A percentile compares a stretch with the other conserved stretches of the same genome.
Evolutionary conservation across 2,113 vertebrate genomes (phyloP).

Genomic region (Tonatia bakeri): DNA sequence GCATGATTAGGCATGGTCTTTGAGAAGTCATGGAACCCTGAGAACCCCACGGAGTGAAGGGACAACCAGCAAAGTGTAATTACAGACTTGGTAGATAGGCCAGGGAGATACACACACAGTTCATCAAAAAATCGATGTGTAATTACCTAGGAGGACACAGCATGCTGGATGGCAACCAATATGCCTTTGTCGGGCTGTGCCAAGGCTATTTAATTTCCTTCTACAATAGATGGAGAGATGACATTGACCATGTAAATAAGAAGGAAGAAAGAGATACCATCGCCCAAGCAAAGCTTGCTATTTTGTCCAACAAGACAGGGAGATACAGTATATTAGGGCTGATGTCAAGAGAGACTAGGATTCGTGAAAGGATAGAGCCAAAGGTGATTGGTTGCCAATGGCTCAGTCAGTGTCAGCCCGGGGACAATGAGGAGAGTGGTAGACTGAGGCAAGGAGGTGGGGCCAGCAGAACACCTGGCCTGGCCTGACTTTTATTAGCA

Average conservation of each 20-base stretch:
- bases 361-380: background rate
- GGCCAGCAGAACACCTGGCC: background rate
- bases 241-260: conserved; percentile 23
- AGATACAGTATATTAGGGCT: background rate
- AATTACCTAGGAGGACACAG: conserved; percentile 20
- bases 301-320: background rate
- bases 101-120: background rate
- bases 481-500: background rate
- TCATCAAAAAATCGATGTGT: conserved; percentile 16
- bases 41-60: background rate
- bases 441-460: background rate
- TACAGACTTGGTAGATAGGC: background rate
- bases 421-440: background rate
- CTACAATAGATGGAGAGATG: background rate
- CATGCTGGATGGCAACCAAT: conserved; percentile 18
- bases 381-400: background rate
- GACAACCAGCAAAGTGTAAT: background rate
- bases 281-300: background rate
- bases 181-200: background rate
- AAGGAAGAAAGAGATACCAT: conserved; percentile 21
- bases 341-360: background rate
- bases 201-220: conserved; percentile 51
- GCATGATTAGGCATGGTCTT: background rate
- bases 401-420: background rate
- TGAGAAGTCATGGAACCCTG: background rate